phyloP scores from a whole-genome alignment of 1,140 invertebrate species.

The Sycobia sp. region DNA sequence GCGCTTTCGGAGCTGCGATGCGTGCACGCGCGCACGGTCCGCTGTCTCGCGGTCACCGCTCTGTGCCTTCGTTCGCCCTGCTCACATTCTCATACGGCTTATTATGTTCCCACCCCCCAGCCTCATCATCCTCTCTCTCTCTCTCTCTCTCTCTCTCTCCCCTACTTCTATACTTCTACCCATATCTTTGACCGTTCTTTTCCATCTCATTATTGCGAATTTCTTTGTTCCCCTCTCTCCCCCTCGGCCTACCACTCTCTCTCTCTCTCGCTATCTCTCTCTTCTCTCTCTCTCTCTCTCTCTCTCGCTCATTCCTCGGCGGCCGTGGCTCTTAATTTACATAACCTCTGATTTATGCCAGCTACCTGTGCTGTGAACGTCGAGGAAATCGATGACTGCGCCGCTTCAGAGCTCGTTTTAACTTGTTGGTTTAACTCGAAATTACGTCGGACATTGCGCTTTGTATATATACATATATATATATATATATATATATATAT shows the following conservation, averaged over 20 bases:
- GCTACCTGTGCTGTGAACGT: constrained; percentile 10
- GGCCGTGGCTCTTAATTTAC: constrained; percentile 10
- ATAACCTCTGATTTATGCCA: constrained; percentile 19
- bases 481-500: too few relatives aligned
- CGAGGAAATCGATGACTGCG: constrained; percentile 18
- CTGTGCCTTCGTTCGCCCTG: neutral
- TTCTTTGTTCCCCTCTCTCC: constrained; percentile 15
- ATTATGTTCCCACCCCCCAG: constrained; percentile 6
- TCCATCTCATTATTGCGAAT: constrained; percentile 28
- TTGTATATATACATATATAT: too few relatives aligned
- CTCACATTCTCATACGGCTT: constrained; percentile 28
- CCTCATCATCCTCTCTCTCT: neutral
- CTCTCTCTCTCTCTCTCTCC: constrained; percentile 31
- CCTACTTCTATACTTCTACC: too few relatives aligned
- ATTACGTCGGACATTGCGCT: neutral
- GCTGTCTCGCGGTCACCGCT: constrained; percentile 34
- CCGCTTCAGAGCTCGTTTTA: constrained; percentile 1
- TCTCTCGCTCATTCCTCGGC: too few relatives aligned
- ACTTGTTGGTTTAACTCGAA: constrained; percentile 11
- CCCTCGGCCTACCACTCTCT: too few relatives aligned
- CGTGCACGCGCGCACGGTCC: constrained; percentile 46
- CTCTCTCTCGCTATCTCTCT: too few relatives aligned
- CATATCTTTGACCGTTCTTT: too few relatives aligned
- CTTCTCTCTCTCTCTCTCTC: too few relatives aligned
- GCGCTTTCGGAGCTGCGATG: constrained; percentile 28